Conservation (phyloP, 2,113 vertebrate species). For the Riparia riparia region DNA sequence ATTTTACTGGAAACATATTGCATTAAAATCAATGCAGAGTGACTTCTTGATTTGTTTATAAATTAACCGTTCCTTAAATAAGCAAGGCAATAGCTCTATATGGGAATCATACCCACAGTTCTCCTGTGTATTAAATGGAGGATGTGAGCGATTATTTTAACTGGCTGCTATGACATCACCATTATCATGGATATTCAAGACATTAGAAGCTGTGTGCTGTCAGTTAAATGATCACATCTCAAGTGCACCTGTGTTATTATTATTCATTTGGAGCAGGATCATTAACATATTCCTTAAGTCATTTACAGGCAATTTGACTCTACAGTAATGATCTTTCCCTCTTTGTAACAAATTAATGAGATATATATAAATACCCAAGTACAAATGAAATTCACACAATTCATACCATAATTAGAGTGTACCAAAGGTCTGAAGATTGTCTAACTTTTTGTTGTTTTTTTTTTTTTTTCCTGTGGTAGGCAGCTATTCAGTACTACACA, state of each 20-base stretch:
- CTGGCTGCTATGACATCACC: conserved; percentile 74
- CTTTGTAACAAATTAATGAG: conserved; percentile 77
- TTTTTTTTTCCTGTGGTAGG: neutral
- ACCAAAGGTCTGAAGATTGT: conserved; percentile 33
- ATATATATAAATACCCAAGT: conserved; percentile 67
- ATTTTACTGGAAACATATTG: conserved; percentile 55
- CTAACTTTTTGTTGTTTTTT: neutral
- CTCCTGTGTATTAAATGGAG: conserved; percentile 71
- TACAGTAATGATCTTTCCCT: conserved; percentile 73
- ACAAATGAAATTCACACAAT: conserved; percentile 62
- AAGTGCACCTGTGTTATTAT: conserved; percentile 82
- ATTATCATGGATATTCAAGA: conserved; percentile 78
- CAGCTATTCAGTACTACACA: neutral
- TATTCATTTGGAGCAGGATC: conserved; percentile 77
- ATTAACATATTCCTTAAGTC: conserved; percentile 82
- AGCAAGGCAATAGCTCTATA: conserved; percentile 43
- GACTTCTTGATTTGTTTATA: conserved; percentile 66
- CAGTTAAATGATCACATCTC: conserved; percentile 81
- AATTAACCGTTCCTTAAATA: conserved; percentile 75
- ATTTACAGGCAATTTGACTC: conserved; percentile 80
- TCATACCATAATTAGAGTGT: conserved; percentile 50
- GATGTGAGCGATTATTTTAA: conserved; percentile 65
- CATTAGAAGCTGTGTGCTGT: conserved; percentile 79
- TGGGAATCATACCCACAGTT: conserved; percentile 58
- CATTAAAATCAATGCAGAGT: conserved; percentile 47